Conservation (phyloP, 2,113 vertebrate species). For the Sterrhoptilus dennistouni region DNA sequence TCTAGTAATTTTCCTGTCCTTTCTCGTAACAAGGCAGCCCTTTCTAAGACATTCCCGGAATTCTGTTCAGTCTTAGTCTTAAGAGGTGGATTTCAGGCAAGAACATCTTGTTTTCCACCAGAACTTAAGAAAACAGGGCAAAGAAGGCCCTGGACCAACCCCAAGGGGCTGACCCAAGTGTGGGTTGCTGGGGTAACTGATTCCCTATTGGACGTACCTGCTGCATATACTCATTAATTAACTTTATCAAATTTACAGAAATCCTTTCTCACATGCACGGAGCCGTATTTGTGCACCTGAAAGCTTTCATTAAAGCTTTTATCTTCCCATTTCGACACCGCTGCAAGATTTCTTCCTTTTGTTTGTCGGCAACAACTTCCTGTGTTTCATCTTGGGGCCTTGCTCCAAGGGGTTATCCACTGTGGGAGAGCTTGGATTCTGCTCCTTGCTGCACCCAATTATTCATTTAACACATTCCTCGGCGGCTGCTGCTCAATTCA, state of each 20-base stretch:
- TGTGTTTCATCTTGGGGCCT: background rate
- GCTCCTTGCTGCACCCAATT: background rate
- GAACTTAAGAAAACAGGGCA: background rate
- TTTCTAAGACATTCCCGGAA: background rate
- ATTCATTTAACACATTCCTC: background rate
- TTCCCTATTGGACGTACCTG: background rate
- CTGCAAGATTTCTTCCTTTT: background rate
- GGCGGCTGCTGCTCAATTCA: background rate
- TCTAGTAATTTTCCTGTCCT: background rate
- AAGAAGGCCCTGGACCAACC: background rate
- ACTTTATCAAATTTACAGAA: background rate
- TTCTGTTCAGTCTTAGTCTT: background rate
- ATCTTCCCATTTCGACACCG: background rate
- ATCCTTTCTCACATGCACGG: background rate
- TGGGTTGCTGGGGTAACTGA: background rate
- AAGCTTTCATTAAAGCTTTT: background rate
- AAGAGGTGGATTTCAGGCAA: background rate
- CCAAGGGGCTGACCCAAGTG: background rate
- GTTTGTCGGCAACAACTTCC: background rate
- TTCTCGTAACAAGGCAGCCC: background rate
- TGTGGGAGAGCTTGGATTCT: background rate
- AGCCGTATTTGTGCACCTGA: background rate
- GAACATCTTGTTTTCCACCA: background rate
- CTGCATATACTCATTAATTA: background rate
- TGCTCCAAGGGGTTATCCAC: fast-evolving